Percentiles rank a stretch among this genome's conserved stretches.
Conservation (phyloP, 1,140 invertebrate species). For the Kradibia gibbosae region DNA sequence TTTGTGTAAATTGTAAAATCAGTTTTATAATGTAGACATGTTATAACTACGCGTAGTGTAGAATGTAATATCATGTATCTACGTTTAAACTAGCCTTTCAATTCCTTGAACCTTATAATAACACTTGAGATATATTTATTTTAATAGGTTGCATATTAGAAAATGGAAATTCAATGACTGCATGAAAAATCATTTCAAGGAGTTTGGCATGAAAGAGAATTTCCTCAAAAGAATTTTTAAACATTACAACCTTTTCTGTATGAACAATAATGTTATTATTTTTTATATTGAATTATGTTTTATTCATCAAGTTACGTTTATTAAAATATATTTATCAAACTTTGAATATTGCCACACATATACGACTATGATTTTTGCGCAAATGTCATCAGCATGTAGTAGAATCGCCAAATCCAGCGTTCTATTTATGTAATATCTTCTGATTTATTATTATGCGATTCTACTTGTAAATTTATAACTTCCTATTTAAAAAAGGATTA, state of each 20-base stretch:
- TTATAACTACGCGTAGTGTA: neutral
- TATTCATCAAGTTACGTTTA: neutral
- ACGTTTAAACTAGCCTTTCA: neutral
- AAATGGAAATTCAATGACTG: neutral
- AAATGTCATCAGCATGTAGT: neutral
- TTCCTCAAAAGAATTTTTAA: neutral
- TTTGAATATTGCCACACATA: neutral
- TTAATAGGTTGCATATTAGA: neutral
- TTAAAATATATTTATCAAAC: slow-evolving; percentile 9
- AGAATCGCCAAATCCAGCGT: neutral
- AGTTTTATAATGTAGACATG: neutral
- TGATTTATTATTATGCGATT: neutral
- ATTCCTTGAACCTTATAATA: neutral
- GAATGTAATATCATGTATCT: neutral
- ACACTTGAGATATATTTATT: neutral
- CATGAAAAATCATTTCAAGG: neutral
- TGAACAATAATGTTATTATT: neutral
- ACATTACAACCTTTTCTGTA: neutral
- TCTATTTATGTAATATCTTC: neutral
- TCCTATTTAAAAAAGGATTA: slow-evolving; percentile 5
- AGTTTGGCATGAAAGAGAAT: neutral
- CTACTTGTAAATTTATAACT: slow-evolving; percentile 1
- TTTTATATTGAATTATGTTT: neutral
- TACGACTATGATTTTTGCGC: neutral
- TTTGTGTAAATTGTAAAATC: neutral